Evolutionary conservation across 2,888 invertebrate genomes (phyloP).

Genomic region (Willowsia nigromaculata): DNA sequence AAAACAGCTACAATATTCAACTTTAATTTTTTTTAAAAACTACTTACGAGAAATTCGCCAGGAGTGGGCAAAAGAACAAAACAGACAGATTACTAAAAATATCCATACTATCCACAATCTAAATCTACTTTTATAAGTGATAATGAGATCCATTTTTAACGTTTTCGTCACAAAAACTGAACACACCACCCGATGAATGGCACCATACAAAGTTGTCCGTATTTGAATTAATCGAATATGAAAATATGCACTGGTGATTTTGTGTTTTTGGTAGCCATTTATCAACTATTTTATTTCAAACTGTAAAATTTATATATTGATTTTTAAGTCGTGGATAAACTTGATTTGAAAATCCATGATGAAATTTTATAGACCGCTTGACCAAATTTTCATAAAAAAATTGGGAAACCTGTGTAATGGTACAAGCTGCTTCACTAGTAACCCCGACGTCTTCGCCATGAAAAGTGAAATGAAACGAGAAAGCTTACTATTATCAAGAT

Average conservation of each 20-base stretch:
- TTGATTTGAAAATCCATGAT: too few species aligned
- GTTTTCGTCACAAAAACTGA: not conserved
- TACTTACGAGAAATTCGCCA: constrained; percentile 66
- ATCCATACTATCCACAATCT: not conserved
- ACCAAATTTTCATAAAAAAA: not conserved
- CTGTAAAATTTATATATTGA: not conserved
- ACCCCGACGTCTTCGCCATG: constrained; percentile 1
- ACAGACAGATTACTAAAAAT: not conserved
- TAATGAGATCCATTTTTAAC: constrained; percentile 42
- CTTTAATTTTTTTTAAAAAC: not conserved
- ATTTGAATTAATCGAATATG: not conserved
- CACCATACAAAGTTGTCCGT: not conserved
- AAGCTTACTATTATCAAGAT: constrained; percentile 11
- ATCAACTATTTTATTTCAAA: not conserved
- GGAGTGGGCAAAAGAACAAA: constrained; percentile 23
- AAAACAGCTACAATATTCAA: not conserved
- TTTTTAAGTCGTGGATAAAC: too few species aligned
- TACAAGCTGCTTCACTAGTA: not conserved
- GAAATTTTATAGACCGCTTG: not conserved
- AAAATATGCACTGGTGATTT: not conserved
- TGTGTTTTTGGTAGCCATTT: not conserved
- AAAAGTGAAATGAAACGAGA: constrained; percentile 65
- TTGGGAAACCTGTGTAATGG: not conserved
- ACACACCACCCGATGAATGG: not conserved
- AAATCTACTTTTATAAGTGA: constrained; percentile 27